Base-by-base conservation (phyloP, 2,888 invertebrate species). In the Apeira syringaria region DNA sequence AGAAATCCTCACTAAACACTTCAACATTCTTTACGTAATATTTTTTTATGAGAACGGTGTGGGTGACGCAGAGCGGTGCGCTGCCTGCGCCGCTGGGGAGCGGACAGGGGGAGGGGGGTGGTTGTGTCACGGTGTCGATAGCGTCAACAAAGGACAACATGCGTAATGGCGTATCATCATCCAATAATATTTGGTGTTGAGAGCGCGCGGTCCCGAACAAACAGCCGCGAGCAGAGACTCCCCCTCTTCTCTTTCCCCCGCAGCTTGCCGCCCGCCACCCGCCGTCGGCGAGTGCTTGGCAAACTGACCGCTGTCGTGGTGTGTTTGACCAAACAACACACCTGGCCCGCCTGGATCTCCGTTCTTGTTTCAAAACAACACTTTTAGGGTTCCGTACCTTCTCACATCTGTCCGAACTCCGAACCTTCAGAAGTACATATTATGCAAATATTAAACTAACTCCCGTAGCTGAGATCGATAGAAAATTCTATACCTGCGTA, bases 141-240 rank as follows among this genome's bases (percentile, higher is more conserved):
- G 52, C 62, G 53, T 54, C 53, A 52, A 64, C 64, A 68, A 62
- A 56, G 50, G 46, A 49, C 47, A 64, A 71, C 68, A 68, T 66
- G 66, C 68, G 63, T 70, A 71, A 79, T 77, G 71, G 77, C 74
- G 64, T 74, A 80, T 80, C 79, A 78, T 76, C 74, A 67, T 80
- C 61, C 78, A 74, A 80, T 80, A 78, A 80, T 75, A 78, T 80
- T 81, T 76, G 75, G 57, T 53, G 56, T 15, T n/a, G n/a, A n/a
- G n/a, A n/a, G n/a, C n/a, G n/a, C n/a, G 28, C 28, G 12, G 28
- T n/a, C 9, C 20, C 9, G 35, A 27, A 48, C 53, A 58, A 55
- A 56, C 55, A 53, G 41, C 9, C 15, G 15, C 15, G 15, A 2
- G 15, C 15, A n/a, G n/a, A n/a, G n/a, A n/a, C n/a, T n/a, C n/a